phyloP scores from a whole-genome alignment of 2,888 invertebrate genomes.

The Nomada goodeniana region DNA sequence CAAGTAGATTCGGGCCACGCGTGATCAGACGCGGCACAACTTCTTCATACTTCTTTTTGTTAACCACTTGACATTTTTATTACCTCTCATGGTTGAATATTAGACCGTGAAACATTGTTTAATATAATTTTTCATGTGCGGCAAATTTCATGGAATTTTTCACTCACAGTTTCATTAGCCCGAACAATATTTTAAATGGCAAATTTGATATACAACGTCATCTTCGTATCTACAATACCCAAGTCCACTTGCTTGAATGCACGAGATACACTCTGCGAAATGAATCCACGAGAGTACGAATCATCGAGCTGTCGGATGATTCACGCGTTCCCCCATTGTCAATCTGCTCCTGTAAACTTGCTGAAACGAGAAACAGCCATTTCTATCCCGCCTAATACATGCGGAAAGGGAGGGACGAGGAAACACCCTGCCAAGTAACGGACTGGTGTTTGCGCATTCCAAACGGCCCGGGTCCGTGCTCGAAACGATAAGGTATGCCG shows the following conservation, averaged over 20 bases:
- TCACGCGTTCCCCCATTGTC: constrained; percentile 59
- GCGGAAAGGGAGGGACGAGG: constrained; percentile 7
- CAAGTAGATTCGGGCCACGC: neutral
- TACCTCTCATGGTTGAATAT: no score
- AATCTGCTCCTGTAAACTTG: constrained; percentile 62
- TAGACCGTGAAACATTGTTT: no score
- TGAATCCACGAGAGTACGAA: constrained; percentile 29
- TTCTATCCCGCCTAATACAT: constrained; percentile 42
- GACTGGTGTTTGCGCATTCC: constrained; percentile 77
- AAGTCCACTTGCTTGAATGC: neutral
- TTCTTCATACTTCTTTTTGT: no score
- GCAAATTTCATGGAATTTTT: no score
- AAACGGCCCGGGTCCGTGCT: constrained; percentile 67
- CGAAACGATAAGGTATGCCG: constrained; percentile 81
- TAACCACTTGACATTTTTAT: no score
- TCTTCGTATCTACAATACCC: neutral
- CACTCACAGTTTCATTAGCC: no score
- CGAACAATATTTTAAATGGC: no score
- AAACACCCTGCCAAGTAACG: constrained; percentile 58
- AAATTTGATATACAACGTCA: no score
- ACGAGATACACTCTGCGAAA: constrained; percentile 15
- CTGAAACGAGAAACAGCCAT: constrained; percentile 54
- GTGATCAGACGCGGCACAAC: no score
- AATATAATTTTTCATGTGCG: no score
- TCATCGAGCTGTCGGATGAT: constrained; percentile 49